A percentile compares a stretch with the other conserved stretches of the same genome.
Conservation (phyloP, 2,888 invertebrate genomes). For the Mellilla xanthometata region DNA sequence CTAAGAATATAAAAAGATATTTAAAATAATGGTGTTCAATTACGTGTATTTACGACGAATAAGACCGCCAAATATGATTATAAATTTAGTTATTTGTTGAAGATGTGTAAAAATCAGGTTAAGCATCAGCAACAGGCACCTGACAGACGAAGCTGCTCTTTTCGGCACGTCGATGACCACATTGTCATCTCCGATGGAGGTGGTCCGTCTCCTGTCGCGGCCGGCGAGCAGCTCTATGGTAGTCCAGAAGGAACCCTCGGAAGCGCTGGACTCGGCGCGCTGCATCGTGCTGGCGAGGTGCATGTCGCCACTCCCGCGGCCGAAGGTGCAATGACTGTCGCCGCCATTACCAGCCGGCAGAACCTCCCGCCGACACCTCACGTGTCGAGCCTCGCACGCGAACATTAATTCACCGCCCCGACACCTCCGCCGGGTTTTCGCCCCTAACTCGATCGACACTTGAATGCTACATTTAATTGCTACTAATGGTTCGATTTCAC, state of each 20-base stretch:
- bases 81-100: too few species aligned
- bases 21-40: too few species aligned
- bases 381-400: conserved; percentile 62
- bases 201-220: conserved; percentile 72
- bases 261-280: conserved; percentile 65
- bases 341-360: conserved; percentile 50
- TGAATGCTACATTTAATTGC: conserved; percentile 40
- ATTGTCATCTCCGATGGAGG: conserved; percentile 67
- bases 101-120: not conserved
- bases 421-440: conserved; percentile 58
- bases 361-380: conserved; percentile 53
- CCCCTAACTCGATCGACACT: conserved; percentile 46
- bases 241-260: conserved; percentile 83
- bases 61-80: too few species aligned
- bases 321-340: conserved; percentile 77
- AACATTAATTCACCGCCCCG: conserved; percentile 70
- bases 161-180: conserved; percentile 41
- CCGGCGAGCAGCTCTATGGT: conserved; percentile 84
- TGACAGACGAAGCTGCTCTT: conserved; percentile 61
- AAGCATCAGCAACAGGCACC: conserved; percentile 44
- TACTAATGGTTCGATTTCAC: conserved; percentile 32
- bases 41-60: too few species aligned
- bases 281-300: conserved; percentile 60
- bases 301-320: conserved; percentile 60
- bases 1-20: too few species aligned